Percentiles rank a stretch among this genome's conserved stretches.
These are phyloP conservation scores for Zoanthus sansibaricus DNA, from an alignment of 92 coral and sea anemone species.

Conservation along the genomic window DNA sequence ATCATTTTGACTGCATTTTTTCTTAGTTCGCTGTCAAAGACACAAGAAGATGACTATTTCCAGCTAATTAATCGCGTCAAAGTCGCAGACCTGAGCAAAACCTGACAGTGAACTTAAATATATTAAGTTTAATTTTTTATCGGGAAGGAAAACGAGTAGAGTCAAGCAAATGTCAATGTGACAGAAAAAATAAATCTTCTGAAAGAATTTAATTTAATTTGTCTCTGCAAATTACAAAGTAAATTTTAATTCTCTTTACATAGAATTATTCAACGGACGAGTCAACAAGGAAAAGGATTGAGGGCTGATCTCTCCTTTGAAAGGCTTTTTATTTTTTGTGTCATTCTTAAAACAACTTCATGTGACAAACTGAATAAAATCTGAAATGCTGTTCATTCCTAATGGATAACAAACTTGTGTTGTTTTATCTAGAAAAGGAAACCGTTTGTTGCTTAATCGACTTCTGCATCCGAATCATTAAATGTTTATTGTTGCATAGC, in stretches of 20 bases:
- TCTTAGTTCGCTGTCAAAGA: no score
- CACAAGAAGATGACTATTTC: neutral
- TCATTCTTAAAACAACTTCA: constrained; percentile 11
- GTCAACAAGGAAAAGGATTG: neutral
- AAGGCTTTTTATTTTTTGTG: neutral
- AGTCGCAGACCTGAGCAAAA: neutral
- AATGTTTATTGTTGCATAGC: neutral
- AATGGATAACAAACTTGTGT: neutral
- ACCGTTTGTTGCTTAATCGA: neutral
- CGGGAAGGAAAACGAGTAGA: neutral
- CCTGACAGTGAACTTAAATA: neutral
- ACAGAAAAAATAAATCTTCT: neutral
- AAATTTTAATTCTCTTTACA: neutral
- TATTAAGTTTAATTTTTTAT: neutral
- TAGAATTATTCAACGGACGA: neutral
- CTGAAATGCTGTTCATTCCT: neutral
- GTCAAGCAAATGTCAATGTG: neutral
- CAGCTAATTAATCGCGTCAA: neutral
- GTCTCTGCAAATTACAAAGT: neutral
- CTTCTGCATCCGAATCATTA: neutral
- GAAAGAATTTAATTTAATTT: neutral
- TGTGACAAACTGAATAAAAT: neutral
- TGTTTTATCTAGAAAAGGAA: neutral
- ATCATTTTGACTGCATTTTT: no score
- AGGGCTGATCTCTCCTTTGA: neutral